phyloP scores from a whole-genome alignment of 2,113 vertebrate genomes.

The Cyrtonyx montezumae region DNA sequence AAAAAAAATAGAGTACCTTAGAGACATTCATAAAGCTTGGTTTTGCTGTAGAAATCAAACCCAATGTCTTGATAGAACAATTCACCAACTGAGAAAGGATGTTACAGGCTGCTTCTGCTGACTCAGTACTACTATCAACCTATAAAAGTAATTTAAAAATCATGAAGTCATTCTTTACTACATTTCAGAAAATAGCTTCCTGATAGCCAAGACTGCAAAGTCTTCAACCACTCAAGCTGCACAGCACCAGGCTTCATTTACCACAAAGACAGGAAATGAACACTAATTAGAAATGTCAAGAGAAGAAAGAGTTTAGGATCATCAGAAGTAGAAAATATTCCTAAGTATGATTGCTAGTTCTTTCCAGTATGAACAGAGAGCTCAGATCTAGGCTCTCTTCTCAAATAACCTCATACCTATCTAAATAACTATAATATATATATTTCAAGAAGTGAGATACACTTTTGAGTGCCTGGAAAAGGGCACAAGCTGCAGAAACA shows the following conservation, averaged over 20 bases:
- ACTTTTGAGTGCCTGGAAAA: not conserved
- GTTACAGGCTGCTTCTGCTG: conserved; percentile 90
- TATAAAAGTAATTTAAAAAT: conserved; percentile 55
- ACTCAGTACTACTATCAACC: conserved; percentile 91
- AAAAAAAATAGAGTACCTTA: conserved; percentile 75
- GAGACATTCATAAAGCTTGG: conserved; percentile 92
- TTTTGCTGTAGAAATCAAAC: conserved; percentile 90
- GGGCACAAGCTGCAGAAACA: not conserved
- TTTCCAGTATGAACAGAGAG: not conserved
- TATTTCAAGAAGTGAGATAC: no score
- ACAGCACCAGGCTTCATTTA: not conserved
- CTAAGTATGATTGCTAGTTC: not conserved
- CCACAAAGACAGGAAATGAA: not conserved
- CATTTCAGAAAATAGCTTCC: not conserved
- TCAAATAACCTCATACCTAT: not conserved
- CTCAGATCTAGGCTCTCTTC: not conserved
- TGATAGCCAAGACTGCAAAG: not conserved
- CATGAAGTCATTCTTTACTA: not conserved
- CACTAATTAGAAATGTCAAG: not conserved
- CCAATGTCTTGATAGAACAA: conserved; percentile 89
- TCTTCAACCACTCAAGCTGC: not conserved
- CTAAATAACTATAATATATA: not conserved
- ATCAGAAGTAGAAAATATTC: not conserved
- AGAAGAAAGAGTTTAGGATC: not conserved
- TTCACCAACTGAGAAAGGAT: conserved; percentile 93